A percentile compares a stretch with the other conserved stretches of the same genome.
Evolutionary conservation across 2,888 invertebrate genomes (phyloP).

Genomic region (Yponomeuta plumbellus): DNA sequence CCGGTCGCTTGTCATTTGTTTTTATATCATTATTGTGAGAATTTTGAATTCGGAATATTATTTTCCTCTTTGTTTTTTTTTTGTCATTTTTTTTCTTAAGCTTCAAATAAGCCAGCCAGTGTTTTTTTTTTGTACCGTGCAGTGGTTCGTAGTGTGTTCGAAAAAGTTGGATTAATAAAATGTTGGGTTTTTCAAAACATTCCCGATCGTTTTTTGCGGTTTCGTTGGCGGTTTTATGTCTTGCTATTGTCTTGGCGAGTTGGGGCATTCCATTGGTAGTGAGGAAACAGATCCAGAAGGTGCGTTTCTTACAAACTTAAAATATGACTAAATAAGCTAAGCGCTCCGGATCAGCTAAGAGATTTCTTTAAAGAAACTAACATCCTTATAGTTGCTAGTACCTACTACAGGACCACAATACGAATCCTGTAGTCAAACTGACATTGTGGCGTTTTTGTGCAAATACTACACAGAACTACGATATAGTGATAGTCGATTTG

Average conservation of each 20-base stretch:
- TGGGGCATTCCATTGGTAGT: slow-evolving; percentile 72
- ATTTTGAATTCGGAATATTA: background rate
- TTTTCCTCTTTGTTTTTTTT: background rate
- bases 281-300: slow-evolving; percentile 63
- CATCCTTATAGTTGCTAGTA: too few relatives aligned
- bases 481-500: too few relatives aligned
- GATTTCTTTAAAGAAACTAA: too few relatives aligned
- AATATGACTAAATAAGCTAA: too few relatives aligned
- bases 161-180: slow-evolving; percentile 28
- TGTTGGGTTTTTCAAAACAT: slow-evolving; percentile 48
- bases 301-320: slow-evolving; percentile 29
- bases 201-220: slow-evolving; percentile 46
- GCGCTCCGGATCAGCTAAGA: too few relatives aligned
- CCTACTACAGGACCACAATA: too few relatives aligned
- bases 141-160: background rate
- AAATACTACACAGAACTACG: too few relatives aligned
- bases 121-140: background rate
- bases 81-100: background rate
- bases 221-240: slow-evolving; percentile 50
- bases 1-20: background rate
- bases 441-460: too few relatives aligned
- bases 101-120: background rate
- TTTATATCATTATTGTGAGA: background rate
- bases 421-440: too few relatives aligned
- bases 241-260: slow-evolving; percentile 57